Evolutionary conservation across 2,113 vertebrate species (phyloP), one percentile per base, ranked within the genome.

Genomic region (Deroptyus accipitrinus): DNA sequence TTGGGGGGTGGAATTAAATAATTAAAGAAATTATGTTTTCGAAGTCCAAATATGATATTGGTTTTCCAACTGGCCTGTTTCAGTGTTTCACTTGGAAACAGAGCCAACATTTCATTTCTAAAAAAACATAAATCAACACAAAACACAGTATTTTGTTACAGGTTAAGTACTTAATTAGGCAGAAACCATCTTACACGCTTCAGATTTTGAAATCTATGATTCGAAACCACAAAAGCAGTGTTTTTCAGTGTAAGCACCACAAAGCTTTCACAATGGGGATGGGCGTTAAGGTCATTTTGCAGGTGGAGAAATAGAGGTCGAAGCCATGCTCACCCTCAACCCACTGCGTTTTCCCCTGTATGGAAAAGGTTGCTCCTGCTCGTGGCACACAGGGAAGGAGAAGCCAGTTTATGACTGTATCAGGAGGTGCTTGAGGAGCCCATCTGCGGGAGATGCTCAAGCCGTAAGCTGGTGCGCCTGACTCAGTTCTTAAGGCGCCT

Each of bases 101-200:
- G 80, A 89, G 83, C 68, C 88, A 94, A 91, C 24, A 8, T 46
- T 92, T 94, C 61, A 33, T 37, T 81, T 86, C 73, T 51, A 13
- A 88, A 89, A 88, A 68, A 83, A 57, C 16, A 35, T 31, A 81
- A 92, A 87, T 76, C 83, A 44, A 87, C 59, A 28, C 27, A 61
- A 94, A 89, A 81, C 42, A 88, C 64, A 72, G 31, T 61, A 72
- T 92, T 96, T 84, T 74, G 63, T 86, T 81, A 74, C 69, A 84
- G 86, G 76, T 94, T 92, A 92, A 95, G 62, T 68, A 86, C 83
- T 90, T 96, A 94, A 94, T 92, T 92, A 94, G 73, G 62, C 92
- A 74, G 72, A 82, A 93, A 63, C 55, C 73, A 81, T 95, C 83
- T 94, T 75, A 83, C 64, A 75, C 2, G 0, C 62, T 84, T 78